Percentiles rank a stretch among this genome's conserved stretches.
These are phyloP conservation scores for Chromobotia macracanthus DNA, from an alignment of 2,797 vertebrate species.

Conservation along the genomic window DNA sequence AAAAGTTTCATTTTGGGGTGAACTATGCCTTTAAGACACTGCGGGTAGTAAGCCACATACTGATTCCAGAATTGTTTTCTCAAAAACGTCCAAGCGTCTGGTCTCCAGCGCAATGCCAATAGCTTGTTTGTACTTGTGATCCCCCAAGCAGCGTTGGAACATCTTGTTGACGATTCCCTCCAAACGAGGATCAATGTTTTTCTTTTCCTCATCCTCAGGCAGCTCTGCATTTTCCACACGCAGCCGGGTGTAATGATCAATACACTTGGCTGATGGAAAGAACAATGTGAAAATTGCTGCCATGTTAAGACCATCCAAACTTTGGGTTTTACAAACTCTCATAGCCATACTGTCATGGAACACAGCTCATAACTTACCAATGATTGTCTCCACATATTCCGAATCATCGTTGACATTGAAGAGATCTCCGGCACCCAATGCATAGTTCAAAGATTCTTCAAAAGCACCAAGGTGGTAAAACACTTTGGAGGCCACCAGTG, in stretches of 20 bases:
- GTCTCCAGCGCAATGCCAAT: conserved; percentile 97
- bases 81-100: conserved; percentile 92
- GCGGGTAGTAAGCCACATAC: conserved; percentile 67
- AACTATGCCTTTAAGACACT: neutral
- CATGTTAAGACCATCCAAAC: neutral
- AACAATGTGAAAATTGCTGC: neutral
- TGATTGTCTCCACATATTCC: conserved; percentile 98
- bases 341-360: too few species aligned
- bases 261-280: conserved; percentile 88
- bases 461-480: conserved; percentile 98
- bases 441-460: conserved; percentile 97
- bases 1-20: too few species aligned
- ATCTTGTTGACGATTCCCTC: conserved; percentile 99
- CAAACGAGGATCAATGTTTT: conserved; percentile 90
- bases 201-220: conserved; percentile 92
- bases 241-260: conserved; percentile 97
- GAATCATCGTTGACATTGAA: conserved; percentile 98
- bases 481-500: conserved; percentile 98
- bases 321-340: too few species aligned
- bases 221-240: conserved; percentile 96
- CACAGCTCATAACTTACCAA: conserved; percentile 79
- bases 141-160: conserved; percentile 95
- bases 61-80: conserved; percentile 95
- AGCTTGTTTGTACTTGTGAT: conserved; percentile 98
- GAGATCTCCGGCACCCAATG: conserved; percentile 95